Evolutionary conservation across 2,113 vertebrate species (phyloP), one percentile per base, ranked within the genome.

Genomic region (Salminus brasiliensis): DNA sequence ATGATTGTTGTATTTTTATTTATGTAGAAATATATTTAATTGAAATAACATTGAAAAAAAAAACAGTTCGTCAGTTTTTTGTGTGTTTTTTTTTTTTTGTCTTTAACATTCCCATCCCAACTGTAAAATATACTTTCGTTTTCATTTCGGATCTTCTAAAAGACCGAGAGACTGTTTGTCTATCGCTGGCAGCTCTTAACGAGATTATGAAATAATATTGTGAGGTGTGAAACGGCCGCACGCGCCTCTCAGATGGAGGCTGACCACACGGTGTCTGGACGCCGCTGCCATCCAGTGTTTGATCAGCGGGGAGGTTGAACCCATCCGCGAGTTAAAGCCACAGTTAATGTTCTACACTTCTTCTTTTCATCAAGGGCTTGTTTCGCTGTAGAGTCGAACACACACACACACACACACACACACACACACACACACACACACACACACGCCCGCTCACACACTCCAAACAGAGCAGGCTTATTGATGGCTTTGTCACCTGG

Each of bases 201-300:
- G 43, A 74, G 80, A 84, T 84, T 79, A 82, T 75, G 79, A 76
- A 81, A 73, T 71, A 57, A 78, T 59, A 57, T 43, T 55, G 55
- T 32, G 75, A 75, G 47, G 74, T 81, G 83, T 81, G 79, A 84
- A 77, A 66, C 72, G 66, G 29, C 18, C 52, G 59, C 78, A 62
- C 79, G 63, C 74, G 63, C 74, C 76, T 55, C 53, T 67, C 30
- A 77, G 59, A 53, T 57, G 21, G 70, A 72, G 66, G 47, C 47
- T 63, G 74, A 43, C 32, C 77, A 57, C 39, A 81, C 63, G 57
- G 52, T 60, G 41, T 76, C 45, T 75, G 59, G 25, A 57, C 30
- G 11, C 34, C 47, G 23, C 45, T 62, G 63, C 53, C n/a, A 16
- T 21, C 18, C 27, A 79, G 57, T 65, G 83, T 85, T 85, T 81